These are phyloP conservation scores for Pissodes strobi DNA, from an alignment of 1,140 invertebrate species.

Conservation along the genomic window DNA sequence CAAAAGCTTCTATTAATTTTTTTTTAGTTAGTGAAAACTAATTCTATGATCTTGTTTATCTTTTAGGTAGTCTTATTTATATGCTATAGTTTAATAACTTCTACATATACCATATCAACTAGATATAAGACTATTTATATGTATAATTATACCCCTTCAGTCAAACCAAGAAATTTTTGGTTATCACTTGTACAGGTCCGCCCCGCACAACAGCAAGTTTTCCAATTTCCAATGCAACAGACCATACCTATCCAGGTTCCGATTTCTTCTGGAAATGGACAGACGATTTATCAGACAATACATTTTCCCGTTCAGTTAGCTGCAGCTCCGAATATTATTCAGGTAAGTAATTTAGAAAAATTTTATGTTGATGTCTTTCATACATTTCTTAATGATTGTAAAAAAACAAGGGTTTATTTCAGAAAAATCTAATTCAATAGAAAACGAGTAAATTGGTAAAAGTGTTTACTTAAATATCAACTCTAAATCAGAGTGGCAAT, in stretches of 20 bases:
- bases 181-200: constrained; percentile 60
- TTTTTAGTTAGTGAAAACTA: no score
- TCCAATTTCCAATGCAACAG: constrained; percentile 82
- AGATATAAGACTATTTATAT: no score
- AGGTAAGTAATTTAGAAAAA: constrained; percentile 48
- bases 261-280: constrained; percentile 84
- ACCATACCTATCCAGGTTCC: constrained; percentile 92
- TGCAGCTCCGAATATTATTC: constrained; percentile 61
- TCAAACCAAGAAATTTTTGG: constrained; percentile 5
- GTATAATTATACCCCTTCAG: no score
- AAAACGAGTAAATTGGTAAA: no score
- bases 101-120: no score
- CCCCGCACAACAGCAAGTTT: constrained; percentile 59
- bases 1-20: no score
- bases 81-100: no score
- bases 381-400: no score
- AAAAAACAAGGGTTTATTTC: neutral
- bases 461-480: no score
- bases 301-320: constrained; percentile 86
- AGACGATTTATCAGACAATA: constrained; percentile 91
- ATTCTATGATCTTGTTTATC: no score
- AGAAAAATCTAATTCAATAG: neutral
- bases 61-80: no score
- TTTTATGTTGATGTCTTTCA: neutral
- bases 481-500: no score